A percentile compares a stretch with the other conserved stretches of the same genome.
phyloP scores from a whole-genome alignment of 2,797 vertebrate genomes.

The Harpagifer antarcticus region DNA sequence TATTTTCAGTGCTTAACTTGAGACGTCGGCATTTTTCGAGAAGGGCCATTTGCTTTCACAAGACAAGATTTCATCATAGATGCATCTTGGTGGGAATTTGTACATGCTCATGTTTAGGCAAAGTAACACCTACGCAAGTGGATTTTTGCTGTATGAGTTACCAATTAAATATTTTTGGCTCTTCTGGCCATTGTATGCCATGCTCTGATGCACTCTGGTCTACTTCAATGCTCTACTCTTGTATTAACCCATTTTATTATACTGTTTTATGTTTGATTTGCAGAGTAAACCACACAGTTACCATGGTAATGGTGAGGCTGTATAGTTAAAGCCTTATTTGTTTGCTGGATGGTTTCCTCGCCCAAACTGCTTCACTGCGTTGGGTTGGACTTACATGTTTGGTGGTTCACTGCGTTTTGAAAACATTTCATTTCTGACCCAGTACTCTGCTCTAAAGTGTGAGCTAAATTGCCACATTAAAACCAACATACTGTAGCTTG shows the following conservation, averaged over 20 bases:
- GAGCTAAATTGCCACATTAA: slow-evolving; percentile 60
- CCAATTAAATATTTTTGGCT: neutral
- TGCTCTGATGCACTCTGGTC: slow-evolving; percentile 38
- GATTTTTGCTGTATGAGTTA: slow-evolving; percentile 23
- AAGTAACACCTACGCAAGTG: slow-evolving; percentile 9
- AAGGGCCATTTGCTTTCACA: slow-evolving; percentile 7
- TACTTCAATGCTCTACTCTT: slow-evolving; percentile 44
- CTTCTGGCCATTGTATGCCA: slow-evolving; percentile 26
- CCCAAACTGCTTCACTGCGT: slow-evolving; percentile 65
- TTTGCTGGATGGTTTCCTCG: slow-evolving; percentile 65
- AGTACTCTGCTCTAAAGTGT: slow-evolving; percentile 36
- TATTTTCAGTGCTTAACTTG: neutral
- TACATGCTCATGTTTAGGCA: neutral
- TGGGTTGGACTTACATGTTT: slow-evolving; percentile 68
- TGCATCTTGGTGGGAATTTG: neutral
- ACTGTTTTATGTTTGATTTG: slow-evolving; percentile 75
- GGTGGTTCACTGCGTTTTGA: slow-evolving; percentile 58
- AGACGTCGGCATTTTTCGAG: slow-evolving; percentile 2
- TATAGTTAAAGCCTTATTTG: slow-evolving; percentile 75
- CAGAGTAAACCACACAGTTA: slow-evolving; percentile 72
- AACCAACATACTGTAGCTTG: slow-evolving; percentile 57
- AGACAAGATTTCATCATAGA: slow-evolving; percentile 20
- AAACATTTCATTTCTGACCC: slow-evolving; percentile 63
- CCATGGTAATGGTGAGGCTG: slow-evolving; percentile 68
- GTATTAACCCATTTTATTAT: slow-evolving; percentile 64